Evolutionary conservation across 2,797 vertebrate genomes (phyloP).

Genomic region (Microctenopoma stevenorrisi): DNA sequence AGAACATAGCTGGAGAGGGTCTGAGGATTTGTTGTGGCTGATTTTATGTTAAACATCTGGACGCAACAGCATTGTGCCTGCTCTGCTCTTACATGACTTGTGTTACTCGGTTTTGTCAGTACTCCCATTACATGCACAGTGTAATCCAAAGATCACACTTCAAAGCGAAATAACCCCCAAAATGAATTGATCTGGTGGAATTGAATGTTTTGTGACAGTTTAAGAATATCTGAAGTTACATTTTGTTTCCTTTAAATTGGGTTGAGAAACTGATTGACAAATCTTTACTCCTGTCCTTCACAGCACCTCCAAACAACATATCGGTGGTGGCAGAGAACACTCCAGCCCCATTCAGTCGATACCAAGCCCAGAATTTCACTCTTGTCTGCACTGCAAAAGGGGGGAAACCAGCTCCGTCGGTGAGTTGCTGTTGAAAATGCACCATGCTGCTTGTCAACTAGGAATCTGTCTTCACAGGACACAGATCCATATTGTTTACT

Average conservation of each 20-base stretch:
- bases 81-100: slow-evolving; percentile 5
- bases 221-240: slow-evolving; percentile 16
- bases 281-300: slow-evolving; percentile 46
- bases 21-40: slow-evolving; percentile 42
- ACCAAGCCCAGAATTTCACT: slow-evolving; percentile 98
- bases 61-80: slow-evolving; percentile 3
- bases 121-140: slow-evolving; percentile 15
- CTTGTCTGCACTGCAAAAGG: slow-evolving; percentile 95
- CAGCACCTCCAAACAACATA: slow-evolving; percentile 96
- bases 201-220: slow-evolving; percentile 15
- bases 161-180: not conserved
- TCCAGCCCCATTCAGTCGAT: slow-evolving; percentile 94
- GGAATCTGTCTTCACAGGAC: slow-evolving; percentile 27
- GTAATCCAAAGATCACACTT: slow-evolving; percentile 29
- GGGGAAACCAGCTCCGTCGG: slow-evolving; percentile 93
- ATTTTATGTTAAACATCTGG: slow-evolving; percentile 37
- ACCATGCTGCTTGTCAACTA: slow-evolving; percentile 8
- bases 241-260: slow-evolving; percentile 27
- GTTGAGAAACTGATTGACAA: slow-evolving; percentile 26
- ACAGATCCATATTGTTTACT: slow-evolving; percentile 40
- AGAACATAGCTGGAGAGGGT: slow-evolving; percentile 25
- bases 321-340: slow-evolving; percentile 92
- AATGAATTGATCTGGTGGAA: slow-evolving; percentile 8
- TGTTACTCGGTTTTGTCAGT: slow-evolving; percentile 4
- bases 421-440: slow-evolving; percentile 77